A percentile compares a stretch with the other conserved stretches of the same genome.
phyloP scores from a whole-genome alignment of 1,140 invertebrate species.

The Nebria ingens region DNA sequence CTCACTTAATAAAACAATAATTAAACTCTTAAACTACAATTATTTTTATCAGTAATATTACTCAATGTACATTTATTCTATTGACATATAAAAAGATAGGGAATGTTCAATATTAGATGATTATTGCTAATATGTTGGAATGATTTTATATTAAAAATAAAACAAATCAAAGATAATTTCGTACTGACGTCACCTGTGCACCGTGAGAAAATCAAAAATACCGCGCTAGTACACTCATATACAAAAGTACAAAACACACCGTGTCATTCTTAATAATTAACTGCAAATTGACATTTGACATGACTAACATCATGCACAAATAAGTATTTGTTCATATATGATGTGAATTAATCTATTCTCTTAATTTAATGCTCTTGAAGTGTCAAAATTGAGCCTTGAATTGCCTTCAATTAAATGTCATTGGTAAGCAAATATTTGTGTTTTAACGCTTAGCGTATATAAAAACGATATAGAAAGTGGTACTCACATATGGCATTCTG shows the following conservation, averaged over 20 bases:
- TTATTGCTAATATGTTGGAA: too few species aligned
- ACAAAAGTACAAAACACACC: too few species aligned
- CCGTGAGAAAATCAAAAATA: not conserved
- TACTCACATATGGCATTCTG: not conserved
- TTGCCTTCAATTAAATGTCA: not conserved
- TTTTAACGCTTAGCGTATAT: not conserved
- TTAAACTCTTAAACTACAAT: too few species aligned
- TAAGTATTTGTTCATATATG: not conserved
- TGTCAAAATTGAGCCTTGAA: not conserved
- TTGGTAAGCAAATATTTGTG: not conserved
- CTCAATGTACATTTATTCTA: too few species aligned
- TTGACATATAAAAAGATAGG: too few species aligned
- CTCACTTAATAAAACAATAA: too few species aligned
- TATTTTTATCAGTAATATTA: too few species aligned
- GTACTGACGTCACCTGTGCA: not conserved
- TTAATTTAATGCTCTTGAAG: not conserved
- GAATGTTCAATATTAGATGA: too few species aligned
- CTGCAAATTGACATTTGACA: not conserved
- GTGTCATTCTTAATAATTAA: not conserved
- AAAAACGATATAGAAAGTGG: not conserved
- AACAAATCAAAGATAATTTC: not conserved
- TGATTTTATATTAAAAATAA: not conserved
- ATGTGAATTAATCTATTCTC: not conserved
- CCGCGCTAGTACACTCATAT: not conserved
- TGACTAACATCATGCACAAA: not conserved